Evolutionary conservation across 2,888 invertebrate genomes (phyloP).

Genomic region (Callimorpha dominula): DNA sequence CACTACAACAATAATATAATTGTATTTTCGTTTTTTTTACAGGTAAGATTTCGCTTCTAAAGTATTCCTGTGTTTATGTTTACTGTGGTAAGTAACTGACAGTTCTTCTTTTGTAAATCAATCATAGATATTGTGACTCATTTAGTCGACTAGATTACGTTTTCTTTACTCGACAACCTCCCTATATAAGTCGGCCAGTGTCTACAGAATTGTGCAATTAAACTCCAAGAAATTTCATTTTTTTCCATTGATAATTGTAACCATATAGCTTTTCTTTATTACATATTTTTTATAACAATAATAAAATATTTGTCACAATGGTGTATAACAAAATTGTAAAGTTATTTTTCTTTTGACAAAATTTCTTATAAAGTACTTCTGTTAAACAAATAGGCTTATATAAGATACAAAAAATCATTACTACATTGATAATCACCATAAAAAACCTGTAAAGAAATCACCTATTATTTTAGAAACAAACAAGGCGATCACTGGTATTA

Average conservation of each 20-base stretch:
- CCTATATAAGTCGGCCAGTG: too few species aligned
- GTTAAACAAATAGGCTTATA: too few species aligned
- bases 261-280: too few species aligned
- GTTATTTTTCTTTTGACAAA: too few species aligned
- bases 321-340: too few species aligned
- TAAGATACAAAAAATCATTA: not conserved
- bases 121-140: not conserved
- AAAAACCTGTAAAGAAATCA: not conserved
- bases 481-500: not conserved
- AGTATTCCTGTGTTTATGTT: not conserved
- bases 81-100: not conserved
- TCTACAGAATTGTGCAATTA: too few species aligned
- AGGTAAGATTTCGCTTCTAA: constrained; percentile 6
- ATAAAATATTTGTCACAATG: too few species aligned
- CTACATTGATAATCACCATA: not conserved
- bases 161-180: too few species aligned
- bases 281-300: not conserved
- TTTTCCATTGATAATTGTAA: too few species aligned
- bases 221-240: too few species aligned
- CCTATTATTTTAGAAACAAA: not conserved
- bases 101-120: not conserved
- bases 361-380: too few species aligned
- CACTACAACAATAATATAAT: not conserved
- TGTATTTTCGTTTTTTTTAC: constrained; percentile 6
- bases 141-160: too few species aligned